Conservation (phyloP, 2,888 invertebrate genomes). For the Cabera pusaria region DNA sequence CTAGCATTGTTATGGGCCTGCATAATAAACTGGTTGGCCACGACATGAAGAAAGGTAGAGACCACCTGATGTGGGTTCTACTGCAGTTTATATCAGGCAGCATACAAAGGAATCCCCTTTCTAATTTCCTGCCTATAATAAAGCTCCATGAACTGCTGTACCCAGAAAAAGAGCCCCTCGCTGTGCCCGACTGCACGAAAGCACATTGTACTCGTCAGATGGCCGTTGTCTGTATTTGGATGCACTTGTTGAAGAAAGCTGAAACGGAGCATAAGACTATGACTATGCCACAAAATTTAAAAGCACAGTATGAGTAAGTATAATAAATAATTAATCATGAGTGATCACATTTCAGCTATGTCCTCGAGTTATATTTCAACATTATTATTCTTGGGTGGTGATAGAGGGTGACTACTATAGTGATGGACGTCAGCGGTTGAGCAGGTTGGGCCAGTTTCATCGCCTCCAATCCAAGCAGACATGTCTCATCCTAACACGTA, state of each 20-base stretch:
- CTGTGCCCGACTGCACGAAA: slow-evolving; percentile 94
- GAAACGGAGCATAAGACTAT: slow-evolving; percentile 92
- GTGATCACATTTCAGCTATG: no score
- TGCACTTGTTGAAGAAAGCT: slow-evolving; percentile 96
- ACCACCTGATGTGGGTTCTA: slow-evolving; percentile 99
- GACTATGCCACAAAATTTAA: slow-evolving; percentile 91
- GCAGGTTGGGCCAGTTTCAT: no score
- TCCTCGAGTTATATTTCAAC: no score
- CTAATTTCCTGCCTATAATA: slow-evolving; percentile 94
- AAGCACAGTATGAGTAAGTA: slow-evolving; percentile 91
- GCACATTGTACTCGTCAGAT: slow-evolving; percentile 94
- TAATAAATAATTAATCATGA: slow-evolving; percentile 5
- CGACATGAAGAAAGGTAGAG: slow-evolving; percentile 94
- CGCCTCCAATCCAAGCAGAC: no score
- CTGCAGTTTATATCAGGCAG: slow-evolving; percentile 98
- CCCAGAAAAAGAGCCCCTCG: slow-evolving; percentile 94
- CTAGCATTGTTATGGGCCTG: slow-evolving; percentile 94
- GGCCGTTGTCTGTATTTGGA: slow-evolving; percentile 98
- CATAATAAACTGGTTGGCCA: slow-evolving; percentile 92
- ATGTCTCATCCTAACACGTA: no score
- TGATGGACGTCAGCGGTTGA: no score
- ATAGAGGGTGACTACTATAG: no score
- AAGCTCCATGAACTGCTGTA: slow-evolving; percentile 96
- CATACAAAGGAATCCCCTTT: slow-evolving; percentile 95
- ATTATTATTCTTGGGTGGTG: no score